A percentile compares a stretch with the other conserved stretches of the same genome.
phyloP scores from a whole-genome alignment of 2,113 vertebrate species.

The Cochlearius cochlearius region DNA sequence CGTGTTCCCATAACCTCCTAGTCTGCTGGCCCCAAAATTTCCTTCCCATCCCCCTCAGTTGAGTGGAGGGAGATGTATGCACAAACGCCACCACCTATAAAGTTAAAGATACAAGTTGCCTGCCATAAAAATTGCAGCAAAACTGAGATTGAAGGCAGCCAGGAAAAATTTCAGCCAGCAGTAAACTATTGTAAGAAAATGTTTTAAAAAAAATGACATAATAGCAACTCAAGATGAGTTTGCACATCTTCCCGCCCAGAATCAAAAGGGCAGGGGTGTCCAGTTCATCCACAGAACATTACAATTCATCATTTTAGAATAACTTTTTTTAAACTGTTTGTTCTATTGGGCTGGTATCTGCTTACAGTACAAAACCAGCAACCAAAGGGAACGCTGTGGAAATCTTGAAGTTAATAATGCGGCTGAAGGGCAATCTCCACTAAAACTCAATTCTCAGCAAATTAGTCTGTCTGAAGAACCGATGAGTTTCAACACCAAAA shows the following conservation, averaged over 20 bases:
- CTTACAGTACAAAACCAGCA: neutral
- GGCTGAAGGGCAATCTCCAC: neutral
- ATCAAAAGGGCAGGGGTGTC: neutral
- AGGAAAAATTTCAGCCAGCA: neutral
- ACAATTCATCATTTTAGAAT: neutral
- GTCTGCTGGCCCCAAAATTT: neutral
- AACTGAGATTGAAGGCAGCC: neutral
- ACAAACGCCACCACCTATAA: neutral
- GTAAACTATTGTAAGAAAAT: neutral
- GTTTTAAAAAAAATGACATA: accelerated
- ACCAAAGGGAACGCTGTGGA: neutral
- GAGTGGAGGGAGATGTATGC: neutral
- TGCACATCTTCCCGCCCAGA: neutral
- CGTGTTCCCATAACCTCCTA: neutral
- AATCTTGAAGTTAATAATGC: neutral
- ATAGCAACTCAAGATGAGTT: neutral
- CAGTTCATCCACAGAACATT: neutral
- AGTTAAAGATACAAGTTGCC: neutral
- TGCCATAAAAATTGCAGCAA: neutral
- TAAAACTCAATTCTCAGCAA: neutral
- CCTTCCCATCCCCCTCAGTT: neutral
- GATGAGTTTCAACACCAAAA: neutral
- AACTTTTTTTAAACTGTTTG: neutral
- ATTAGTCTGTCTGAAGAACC: neutral
- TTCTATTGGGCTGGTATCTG: neutral